These are phyloP conservation scores for Epizoanthus illoricatus DNA, from an alignment of 92 coral and sea anemone genomes.

Conservation along the genomic window DNA sequence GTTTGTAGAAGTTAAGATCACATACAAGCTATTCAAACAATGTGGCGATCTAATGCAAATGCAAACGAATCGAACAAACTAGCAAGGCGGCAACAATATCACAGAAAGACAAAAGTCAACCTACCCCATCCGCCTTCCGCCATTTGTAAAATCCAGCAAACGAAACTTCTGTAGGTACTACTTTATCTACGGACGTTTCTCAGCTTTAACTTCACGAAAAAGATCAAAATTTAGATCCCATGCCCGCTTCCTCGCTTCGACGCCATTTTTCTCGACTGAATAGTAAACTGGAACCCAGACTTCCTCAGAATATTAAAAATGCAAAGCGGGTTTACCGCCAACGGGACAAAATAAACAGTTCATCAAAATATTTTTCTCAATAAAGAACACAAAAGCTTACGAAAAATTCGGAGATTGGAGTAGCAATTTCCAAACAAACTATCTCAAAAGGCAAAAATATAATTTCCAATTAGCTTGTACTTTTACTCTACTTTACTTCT, in stretches of 20 bases:
- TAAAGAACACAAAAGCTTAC: too few relatives aligned
- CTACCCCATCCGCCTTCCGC: conserved; percentile 46
- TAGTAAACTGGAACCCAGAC: conserved; percentile 29
- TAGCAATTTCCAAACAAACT: too few relatives aligned
- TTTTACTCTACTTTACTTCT: too few relatives aligned
- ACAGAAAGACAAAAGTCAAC: neutral
- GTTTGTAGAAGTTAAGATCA: neutral
- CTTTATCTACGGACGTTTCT: neutral
- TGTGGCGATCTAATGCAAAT: neutral
- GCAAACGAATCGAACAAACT: neutral
- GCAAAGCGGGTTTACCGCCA: neutral
- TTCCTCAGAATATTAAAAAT: neutral
- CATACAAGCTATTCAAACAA: neutral
- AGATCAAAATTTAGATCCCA: neutral
- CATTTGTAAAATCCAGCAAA: conserved; percentile 9
- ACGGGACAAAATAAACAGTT: too few relatives aligned
- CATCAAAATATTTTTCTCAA: too few relatives aligned
- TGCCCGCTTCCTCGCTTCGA: neutral
- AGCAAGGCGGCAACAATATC: neutral
- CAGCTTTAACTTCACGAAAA: neutral
- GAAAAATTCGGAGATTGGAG: too few relatives aligned
- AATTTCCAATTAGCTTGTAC: too few relatives aligned
- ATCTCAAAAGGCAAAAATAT: too few relatives aligned
- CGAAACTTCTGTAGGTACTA: neutral
- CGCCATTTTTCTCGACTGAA: conserved; percentile 26